Conservation (phyloP, 2,113 vertebrate genomes). For the Eolophus roseicapilla region DNA sequence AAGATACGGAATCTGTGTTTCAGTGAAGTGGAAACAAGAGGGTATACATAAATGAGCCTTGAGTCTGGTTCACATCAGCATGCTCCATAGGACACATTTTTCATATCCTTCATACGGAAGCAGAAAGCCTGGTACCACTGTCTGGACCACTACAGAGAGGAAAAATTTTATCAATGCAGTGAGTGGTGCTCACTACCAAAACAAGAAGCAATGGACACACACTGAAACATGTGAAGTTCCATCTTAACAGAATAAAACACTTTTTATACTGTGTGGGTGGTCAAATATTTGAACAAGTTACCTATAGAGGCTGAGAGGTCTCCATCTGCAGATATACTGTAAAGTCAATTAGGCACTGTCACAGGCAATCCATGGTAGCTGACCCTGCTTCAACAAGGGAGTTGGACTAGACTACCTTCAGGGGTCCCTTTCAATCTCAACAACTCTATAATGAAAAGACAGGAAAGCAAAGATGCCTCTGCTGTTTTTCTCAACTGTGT, state of each 20-base stretch:
- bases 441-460: background rate
- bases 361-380: background rate
- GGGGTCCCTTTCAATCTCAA: background rate
- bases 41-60: background rate
- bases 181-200: background rate
- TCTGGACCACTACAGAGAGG: background rate
- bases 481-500: background rate
- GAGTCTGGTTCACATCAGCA: background rate
- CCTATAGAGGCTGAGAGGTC: background rate
- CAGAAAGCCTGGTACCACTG: background rate
- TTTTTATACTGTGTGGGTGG: background rate
- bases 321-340: background rate
- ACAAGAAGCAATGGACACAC: background rate
- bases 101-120: background rate
- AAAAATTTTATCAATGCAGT: background rate
- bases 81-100: background rate
- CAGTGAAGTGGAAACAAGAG: background rate
- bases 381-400: background rate
- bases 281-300: background rate
- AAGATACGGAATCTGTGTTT: background rate
- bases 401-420: background rate
- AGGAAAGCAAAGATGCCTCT: background rate
- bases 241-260: background rate
- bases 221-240: background rate
- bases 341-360: background rate